Base-by-base conservation (phyloP, 2,797 vertebrate genomes). In the Craterocephalus amniculus region DNA sequence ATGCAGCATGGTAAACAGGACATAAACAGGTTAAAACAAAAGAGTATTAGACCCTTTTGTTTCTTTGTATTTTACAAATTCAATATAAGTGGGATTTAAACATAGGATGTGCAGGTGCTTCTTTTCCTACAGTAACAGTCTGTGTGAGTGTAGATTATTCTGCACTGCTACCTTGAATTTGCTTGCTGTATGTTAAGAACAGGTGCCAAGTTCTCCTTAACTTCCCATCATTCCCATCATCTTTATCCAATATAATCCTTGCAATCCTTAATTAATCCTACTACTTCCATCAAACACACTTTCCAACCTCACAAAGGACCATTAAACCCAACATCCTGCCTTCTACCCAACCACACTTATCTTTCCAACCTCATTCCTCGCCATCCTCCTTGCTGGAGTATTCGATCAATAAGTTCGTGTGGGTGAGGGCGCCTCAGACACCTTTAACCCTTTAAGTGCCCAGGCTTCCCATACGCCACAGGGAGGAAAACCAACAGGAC, bases 371-470 rank as follows among this genome's bases (percentile, higher is more conserved):
- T 64, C 72, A 26, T 48, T 45, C 45, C 35, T 32, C 12, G 14
- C 29, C 24, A 59, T 64, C 61, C 57, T 78, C 80, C 61, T 63
- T 36, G 24, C 64, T 75, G 80, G 76, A 84, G 83, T 76, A 81
- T 76, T 72, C 78, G 56, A 45, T 70, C 59, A 22, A 57, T 74
- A 76, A 67, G 79, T 84, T 75, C 72, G 87, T 94, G 90, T 63
- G 90, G 91, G 90, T 92, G 91, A 91, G 88, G 88, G 88, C 84
- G 32, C 88, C 90, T 87, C 89, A 94, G 93, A 91, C 90, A 93
- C 91, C 92, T 92, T 88, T 94, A 93, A 92, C 91, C 93, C 89
- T 93, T 93, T 92, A 92, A 93, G 83, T 92, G 92, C 88, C 93
- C 92, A 92, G 93, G 88, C 83, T 81, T 59, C 81, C 68, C 60